Conservation (phyloP, 2,113 vertebrate species). For the Microtus ochrogaster region DNA sequence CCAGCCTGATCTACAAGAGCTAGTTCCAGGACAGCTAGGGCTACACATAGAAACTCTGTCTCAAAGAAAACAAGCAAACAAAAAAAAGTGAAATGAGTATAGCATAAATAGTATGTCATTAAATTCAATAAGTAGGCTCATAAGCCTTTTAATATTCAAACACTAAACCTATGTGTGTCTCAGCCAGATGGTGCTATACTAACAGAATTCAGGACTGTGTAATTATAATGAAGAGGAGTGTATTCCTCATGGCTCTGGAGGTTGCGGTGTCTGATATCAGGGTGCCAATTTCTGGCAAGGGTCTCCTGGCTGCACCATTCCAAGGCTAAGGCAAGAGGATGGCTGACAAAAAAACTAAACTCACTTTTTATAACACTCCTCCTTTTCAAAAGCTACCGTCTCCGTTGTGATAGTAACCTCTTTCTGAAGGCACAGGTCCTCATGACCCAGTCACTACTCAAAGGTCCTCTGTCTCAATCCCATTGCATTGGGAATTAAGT, state of each 20-base stretch:
- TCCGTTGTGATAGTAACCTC: background rate
- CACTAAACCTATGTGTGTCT: background rate
- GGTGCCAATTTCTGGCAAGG: background rate
- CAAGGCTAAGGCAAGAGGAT: background rate
- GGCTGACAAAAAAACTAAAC: background rate
- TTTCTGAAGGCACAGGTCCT: background rate
- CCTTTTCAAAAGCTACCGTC: background rate
- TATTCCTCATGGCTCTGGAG: background rate
- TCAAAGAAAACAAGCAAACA: conserved; percentile 17
- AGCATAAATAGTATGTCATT: conserved; percentile 30
- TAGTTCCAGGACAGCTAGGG: too few species aligned
- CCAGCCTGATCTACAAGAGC: too few species aligned
- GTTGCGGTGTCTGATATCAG: too few species aligned
- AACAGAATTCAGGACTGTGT: too few species aligned
- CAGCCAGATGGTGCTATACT: too few species aligned
- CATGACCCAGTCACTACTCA: background rate
- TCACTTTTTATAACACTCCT: too few species aligned
- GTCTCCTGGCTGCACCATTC: background rate
- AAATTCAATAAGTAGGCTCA: background rate
- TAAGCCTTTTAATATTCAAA: background rate
- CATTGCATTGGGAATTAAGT: background rate
- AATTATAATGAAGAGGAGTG: background rate
- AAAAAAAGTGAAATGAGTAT: background rate
- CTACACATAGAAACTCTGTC: too few species aligned
- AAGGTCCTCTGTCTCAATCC: background rate